Evolutionary conservation across 2,113 vertebrate genomes (phyloP).

Genomic region (Nothobranchius furzeri): DNA sequence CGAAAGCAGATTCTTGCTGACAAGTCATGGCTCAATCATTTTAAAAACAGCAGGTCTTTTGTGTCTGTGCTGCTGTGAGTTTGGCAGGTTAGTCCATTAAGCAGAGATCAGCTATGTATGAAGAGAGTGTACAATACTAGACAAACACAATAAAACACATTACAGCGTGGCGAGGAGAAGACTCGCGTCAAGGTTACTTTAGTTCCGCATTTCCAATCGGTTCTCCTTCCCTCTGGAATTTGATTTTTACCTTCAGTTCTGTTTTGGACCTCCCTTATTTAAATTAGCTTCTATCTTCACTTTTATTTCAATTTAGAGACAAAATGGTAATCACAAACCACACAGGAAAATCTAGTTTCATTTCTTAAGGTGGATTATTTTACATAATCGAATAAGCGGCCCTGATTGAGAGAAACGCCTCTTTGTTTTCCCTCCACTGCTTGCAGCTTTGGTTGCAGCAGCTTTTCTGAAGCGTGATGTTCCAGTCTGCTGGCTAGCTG

Average conservation of each 20-base stretch:
- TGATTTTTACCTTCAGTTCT: constrained; percentile 16
- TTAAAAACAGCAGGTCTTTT: constrained; percentile 58
- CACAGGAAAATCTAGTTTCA: neutral
- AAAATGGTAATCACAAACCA: neutral
- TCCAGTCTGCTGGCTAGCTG: constrained; percentile 17
- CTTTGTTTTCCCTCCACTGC: constrained; percentile 6
- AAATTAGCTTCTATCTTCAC: constrained; percentile 10
- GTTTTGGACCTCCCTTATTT: constrained; percentile 11
- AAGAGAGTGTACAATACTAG: constrained; percentile 36
- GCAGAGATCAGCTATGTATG: constrained; percentile 60
- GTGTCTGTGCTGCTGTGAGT: constrained; percentile 56
- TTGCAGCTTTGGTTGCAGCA: neutral
- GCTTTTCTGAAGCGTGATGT: constrained; percentile 33
- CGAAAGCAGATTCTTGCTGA: constrained; percentile 53
- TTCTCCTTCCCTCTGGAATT: constrained; percentile 27
- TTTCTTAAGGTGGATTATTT: constrained; percentile 35
- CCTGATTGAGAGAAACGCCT: constrained; percentile 29
- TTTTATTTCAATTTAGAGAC: constrained; percentile 14
- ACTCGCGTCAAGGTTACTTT: constrained; percentile 55
- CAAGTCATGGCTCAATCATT: constrained; percentile 69
- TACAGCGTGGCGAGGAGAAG: constrained; percentile 20
- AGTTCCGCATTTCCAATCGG: constrained; percentile 46
- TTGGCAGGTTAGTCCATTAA: constrained; percentile 71
- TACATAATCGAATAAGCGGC: constrained; percentile 30
- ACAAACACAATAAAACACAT: constrained; percentile 50